These are phyloP conservation scores for Danionella dracula DNA, from an alignment of 2,797 vertebrate genomes.

Conservation along the genomic window DNA sequence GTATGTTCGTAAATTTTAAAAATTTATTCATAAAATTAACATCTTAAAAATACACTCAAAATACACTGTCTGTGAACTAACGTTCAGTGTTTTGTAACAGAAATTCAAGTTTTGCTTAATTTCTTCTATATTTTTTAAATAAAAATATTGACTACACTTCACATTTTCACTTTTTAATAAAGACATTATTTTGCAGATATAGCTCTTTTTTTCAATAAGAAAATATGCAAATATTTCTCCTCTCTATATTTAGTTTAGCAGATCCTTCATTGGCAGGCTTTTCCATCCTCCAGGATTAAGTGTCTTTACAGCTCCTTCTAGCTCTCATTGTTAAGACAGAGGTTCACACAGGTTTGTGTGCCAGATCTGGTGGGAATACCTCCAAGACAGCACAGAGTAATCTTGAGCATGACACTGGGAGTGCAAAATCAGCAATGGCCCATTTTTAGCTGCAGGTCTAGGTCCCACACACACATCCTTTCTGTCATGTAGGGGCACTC, in stretches of 20 bases:
- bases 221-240: background rate
- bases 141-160: too few relatives aligned
- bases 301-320: background rate
- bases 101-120: too few relatives aligned
- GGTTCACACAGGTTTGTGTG: background rate
- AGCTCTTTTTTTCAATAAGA: background rate
- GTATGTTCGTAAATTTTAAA: too few relatives aligned
- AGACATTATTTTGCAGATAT: too few relatives aligned
- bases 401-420: background rate
- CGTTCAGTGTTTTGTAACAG: too few relatives aligned
- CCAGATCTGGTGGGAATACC: constrained; percentile 1
- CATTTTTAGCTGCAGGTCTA: background rate
- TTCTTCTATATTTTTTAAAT: too few relatives aligned
- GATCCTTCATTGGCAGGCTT: background rate
- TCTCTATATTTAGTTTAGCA: background rate
- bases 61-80: too few relatives aligned
- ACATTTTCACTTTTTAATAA: too few relatives aligned
- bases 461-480: background rate
- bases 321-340: background rate
- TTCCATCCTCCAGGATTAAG: background rate
- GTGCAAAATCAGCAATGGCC: background rate
- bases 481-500: constrained; percentile 1
- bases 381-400: background rate
- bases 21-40: too few relatives aligned
- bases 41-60: too few relatives aligned